Conservation (phyloP, 2,888 invertebrate species). For the Harpalus rufipes region DNA sequence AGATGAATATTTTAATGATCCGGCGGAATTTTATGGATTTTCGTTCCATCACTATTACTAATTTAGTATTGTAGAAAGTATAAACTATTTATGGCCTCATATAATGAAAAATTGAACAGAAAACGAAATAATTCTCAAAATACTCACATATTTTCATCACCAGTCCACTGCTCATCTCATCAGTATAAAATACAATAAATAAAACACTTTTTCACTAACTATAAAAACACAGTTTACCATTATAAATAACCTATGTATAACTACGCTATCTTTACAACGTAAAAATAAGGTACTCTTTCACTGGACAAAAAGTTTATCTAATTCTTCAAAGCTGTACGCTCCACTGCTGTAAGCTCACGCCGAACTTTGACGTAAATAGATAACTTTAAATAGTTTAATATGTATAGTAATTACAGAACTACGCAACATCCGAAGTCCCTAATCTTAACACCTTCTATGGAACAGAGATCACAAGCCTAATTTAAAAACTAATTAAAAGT, state of each 20-base stretch:
- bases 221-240: slow-evolving; percentile 52
- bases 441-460: slow-evolving; percentile 22
- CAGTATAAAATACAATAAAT: slow-evolving; percentile 59
- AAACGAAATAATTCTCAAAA: slow-evolving; percentile 35
- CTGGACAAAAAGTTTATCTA: slow-evolving; percentile 68
- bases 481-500: slow-evolving; percentile 32
- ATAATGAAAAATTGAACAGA: slow-evolving; percentile 9
- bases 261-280: slow-evolving; percentile 57
- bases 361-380: slow-evolving; percentile 45
- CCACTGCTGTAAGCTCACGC: slow-evolving; percentile 18
- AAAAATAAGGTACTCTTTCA: slow-evolving; percentile 72
- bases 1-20: too few species aligned
- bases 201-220: slow-evolving; percentile 48
- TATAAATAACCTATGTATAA: slow-evolving; percentile 36
- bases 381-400: slow-evolving; percentile 54
- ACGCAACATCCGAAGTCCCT: slow-evolving; percentile 31
- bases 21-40: too few species aligned
- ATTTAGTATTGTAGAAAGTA: too few species aligned
- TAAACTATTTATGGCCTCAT: not conserved
- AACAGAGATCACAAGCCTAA: slow-evolving; percentile 59
- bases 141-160: slow-evolving; percentile 26
- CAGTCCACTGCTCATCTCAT: slow-evolving; percentile 26
- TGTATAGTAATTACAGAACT: slow-evolving; percentile 39
- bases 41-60: too few species aligned
- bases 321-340: slow-evolving; percentile 39